Conservation (phyloP, 2,797 vertebrate genomes). For the Taeniopygia guttata region DNA sequence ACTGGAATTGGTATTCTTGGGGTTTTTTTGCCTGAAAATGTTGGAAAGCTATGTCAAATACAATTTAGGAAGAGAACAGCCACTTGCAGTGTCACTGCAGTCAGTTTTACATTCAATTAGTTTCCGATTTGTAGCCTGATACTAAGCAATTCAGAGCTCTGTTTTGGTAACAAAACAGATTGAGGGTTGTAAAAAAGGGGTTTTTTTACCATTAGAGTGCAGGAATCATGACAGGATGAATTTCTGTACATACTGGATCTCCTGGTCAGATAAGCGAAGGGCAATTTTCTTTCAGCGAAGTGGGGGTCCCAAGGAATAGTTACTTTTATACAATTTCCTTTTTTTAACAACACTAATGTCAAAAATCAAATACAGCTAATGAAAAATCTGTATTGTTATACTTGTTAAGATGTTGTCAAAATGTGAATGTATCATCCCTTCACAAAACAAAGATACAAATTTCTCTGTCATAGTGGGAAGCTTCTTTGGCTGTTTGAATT, state of each 20-base stretch:
- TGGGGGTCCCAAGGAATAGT: background rate
- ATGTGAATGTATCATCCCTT: rapidly evolving
- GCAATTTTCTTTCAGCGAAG: background rate
- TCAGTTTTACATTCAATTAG: background rate
- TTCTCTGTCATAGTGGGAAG: background rate
- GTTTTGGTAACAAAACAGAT: background rate
- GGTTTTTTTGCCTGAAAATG: background rate
- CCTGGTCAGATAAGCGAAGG: background rate
- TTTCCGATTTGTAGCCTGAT: background rate
- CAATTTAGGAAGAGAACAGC: background rate
- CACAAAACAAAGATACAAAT: background rate
- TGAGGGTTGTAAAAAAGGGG: background rate
- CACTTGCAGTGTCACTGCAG: background rate
- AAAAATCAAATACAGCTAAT: background rate
- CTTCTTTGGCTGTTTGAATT: background rate
- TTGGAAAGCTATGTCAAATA: background rate
- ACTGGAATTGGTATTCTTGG: background rate
- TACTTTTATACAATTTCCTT: background rate
- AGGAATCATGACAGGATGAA: background rate
- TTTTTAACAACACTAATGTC: background rate
- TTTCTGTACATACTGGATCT: background rate
- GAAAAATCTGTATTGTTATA: background rate
- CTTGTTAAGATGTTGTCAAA: background rate
- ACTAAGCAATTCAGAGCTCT: background rate
- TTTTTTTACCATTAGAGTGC: background rate